Base-by-base conservation (phyloP, 2,888 invertebrate species). In the Neelides folsomi region DNA sequence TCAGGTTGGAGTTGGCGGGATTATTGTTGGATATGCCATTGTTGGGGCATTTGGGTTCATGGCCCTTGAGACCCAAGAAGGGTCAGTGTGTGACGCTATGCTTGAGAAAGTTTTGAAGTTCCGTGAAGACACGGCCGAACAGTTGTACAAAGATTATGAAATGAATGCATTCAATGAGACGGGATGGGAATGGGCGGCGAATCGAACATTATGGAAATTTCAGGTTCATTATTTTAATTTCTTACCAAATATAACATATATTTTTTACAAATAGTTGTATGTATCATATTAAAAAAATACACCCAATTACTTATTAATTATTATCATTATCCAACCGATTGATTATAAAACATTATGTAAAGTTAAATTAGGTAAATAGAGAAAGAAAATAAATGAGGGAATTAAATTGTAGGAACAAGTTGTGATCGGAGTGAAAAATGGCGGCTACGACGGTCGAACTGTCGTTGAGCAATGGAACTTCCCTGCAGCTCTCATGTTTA, bases 401-500 rank as follows among this genome's bases (percentile, higher is more conserved):
- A 27, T 19, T n/a, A 40, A 47, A 43, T 53, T 56, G 41, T 53
- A 66, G 69, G 73, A 75, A 49, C 76, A 79, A 47, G 77, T 87
- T 40, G 81, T 82, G 0, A 66, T 68, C 1, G 76, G 78, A 1
- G 77, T 83, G 49, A 79, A 80, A 47, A 55, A 56, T 37, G 84
- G 84, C 0, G 83, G 84, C 0, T 88, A 86, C 68, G 82, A 79
- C 66, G 84, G 83, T 1, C 71, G 80, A 18, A 75, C 77, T 2
- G 62, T 63, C 10, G 74, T 76, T 42, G 82, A 86, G 53, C 78
- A 82, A 50, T 90, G 89, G 89, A 82, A 83, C 0, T 87, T 87
- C 65, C 86, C 89, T 0, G 86, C 86, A 0, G 86, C 89, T 0
- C 71, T 89, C 3, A 89, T 89, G 87, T 90, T 84, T 68, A 87